These are phyloP conservation scores for Ooceraea biroi DNA, from an alignment of 1,140 invertebrate species.

Conservation along the genomic window DNA sequence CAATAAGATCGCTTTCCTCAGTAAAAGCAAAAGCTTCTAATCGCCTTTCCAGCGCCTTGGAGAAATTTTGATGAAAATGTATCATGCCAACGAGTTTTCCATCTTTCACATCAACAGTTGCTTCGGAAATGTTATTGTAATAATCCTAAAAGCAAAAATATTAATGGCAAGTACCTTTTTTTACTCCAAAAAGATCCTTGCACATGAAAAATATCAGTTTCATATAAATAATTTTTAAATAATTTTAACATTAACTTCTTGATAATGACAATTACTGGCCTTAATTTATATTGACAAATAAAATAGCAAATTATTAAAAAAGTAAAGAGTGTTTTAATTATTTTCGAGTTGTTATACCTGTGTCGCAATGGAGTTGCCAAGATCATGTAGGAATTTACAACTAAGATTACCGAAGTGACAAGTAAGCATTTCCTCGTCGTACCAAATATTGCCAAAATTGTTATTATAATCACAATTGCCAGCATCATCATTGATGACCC, in stretches of 20 bases:
- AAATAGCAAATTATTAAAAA: too few relatives aligned
- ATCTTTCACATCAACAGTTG: conserved; percentile 87
- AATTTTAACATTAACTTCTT: too few relatives aligned
- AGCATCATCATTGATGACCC: conserved; percentile 92
- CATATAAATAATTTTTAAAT: too few relatives aligned
- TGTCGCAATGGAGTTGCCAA: conserved; percentile 84
- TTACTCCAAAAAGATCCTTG: background rate
- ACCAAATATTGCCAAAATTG: conserved; percentile 78
- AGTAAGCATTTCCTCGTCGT: conserved; percentile 68
- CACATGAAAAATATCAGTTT: too few relatives aligned
- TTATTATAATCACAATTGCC: conserved; percentile 81
- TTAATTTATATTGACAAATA: conserved; percentile 25
- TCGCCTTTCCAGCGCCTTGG: conserved; percentile 88
- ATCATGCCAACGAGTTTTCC: conserved; percentile 91
- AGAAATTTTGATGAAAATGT: conserved; percentile 92
- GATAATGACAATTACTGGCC: too few relatives aligned
- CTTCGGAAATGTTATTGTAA: conserved; percentile 86
- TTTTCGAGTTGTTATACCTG: conserved; percentile 78
- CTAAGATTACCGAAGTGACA: conserved; percentile 87
- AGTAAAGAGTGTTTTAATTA: conserved; percentile 5
- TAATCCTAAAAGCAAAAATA: conserved; percentile 82
- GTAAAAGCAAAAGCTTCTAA: conserved; percentile 83
- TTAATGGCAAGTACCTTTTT: background rate
- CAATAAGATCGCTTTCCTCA: conserved; percentile 85
- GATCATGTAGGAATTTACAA: conserved; percentile 87